Evolutionary conservation across 2,113 vertebrate genomes (phyloP).

Genomic region (Mola mola): DNA sequence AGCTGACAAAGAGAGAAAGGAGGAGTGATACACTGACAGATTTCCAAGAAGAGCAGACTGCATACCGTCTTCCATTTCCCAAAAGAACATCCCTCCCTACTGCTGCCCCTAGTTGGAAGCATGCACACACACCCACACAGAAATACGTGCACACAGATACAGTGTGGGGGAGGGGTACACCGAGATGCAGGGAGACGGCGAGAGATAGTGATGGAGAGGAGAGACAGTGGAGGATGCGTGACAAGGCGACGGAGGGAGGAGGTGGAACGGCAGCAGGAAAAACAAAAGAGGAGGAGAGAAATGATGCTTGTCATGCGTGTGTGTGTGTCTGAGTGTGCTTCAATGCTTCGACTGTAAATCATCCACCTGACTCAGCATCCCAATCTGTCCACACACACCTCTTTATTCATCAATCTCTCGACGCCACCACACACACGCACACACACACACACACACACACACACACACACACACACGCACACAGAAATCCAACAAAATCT

Average conservation of each 20-base stretch:
- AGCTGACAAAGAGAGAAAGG: constrained; percentile 47
- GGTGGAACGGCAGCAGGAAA: background rate
- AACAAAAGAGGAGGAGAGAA: constrained; percentile 18
- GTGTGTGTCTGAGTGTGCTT: constrained; percentile 8
- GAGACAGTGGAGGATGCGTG: constrained; percentile 29
- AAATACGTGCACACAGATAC: constrained; percentile 27
- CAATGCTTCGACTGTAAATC: constrained; percentile 56
- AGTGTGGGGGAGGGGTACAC: constrained; percentile 68
- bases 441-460: constrained; percentile 5
- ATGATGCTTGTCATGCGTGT: constrained; percentile 8
- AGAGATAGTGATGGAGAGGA: constrained; percentile 68
- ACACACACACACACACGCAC: constrained; percentile 16
- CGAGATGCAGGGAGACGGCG: constrained; percentile 61
- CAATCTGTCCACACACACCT: constrained; percentile 21
- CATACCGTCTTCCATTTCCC: constrained; percentile 75
- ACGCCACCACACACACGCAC: background rate
- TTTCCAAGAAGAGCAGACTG: constrained; percentile 75
- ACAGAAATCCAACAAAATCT: constrained; percentile 58
- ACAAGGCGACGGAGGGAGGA: constrained; percentile 27
- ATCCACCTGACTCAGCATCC: constrained; percentile 71
- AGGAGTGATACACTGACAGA: constrained; percentile 55
- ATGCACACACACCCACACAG: constrained; percentile 33
- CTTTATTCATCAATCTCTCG: constrained; percentile 49
- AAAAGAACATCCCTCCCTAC: constrained; percentile 76
- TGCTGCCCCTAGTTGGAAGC: constrained; percentile 71